Percentiles rank a stretch among this genome's conserved stretches.
These are phyloP conservation scores for Stegodyphus dumicola DNA, from an alignment of 1,140 invertebrate species.

Conservation along the genomic window DNA sequence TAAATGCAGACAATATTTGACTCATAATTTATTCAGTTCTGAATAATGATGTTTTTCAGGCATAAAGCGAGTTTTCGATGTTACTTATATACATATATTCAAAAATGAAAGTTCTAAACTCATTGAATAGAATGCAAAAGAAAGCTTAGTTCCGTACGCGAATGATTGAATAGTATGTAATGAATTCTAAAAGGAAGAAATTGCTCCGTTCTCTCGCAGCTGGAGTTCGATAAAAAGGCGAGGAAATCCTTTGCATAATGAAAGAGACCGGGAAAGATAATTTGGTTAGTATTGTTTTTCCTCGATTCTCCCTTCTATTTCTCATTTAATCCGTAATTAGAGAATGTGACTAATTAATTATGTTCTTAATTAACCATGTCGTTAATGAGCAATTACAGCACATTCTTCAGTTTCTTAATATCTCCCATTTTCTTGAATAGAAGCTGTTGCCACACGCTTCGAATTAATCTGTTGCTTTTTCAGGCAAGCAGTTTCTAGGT, in stretches of 20 bases:
- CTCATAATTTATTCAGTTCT: no score
- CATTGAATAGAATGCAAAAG: not conserved
- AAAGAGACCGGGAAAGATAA: not conserved
- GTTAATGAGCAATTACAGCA: constrained; percentile 43
- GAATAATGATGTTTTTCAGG: no score
- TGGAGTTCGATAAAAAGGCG: constrained; percentile 5
- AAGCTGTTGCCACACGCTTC: not conserved
- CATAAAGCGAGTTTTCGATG: no score
- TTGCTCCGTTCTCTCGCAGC: not conserved
- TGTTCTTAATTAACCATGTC: constrained; percentile 42
- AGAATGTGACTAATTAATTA: constrained; percentile 35
- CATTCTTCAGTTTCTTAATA: not conserved
- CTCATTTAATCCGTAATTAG: constrained; percentile 32
- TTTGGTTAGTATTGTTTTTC: not conserved
- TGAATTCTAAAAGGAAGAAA: constrained; percentile 5
- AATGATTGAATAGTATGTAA: not conserved
- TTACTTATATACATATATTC: no score
- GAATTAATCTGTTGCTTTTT: not conserved
- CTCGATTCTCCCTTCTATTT: not conserved
- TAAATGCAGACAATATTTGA: no score
- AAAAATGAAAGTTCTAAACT: constrained; percentile 3
- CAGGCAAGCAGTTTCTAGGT: not conserved
- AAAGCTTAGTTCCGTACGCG: not conserved
- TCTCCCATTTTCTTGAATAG: not conserved
- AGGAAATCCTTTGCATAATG: not conserved